Conservation (phyloP, 2,797 vertebrate genomes). For the Hydrolagus colliei region DNA sequence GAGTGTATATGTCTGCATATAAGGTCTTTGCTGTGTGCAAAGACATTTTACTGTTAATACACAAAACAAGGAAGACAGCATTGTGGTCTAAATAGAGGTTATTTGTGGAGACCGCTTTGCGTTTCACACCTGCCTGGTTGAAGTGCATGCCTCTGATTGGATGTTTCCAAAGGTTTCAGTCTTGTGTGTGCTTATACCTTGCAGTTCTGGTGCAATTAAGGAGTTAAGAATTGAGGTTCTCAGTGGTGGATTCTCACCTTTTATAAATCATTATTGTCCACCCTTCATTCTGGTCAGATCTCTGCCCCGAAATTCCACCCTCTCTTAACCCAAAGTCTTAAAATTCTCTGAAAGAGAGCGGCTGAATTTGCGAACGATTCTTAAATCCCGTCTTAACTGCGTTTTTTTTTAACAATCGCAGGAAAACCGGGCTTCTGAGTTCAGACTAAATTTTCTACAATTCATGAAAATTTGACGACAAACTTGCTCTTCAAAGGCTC, state of each 20-base stretch:
- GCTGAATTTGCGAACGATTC: too few relatives aligned
- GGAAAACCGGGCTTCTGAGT: too few relatives aligned
- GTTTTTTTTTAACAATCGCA: too few relatives aligned
- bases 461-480: too few relatives aligned
- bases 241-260: background rate
- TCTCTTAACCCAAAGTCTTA: too few relatives aligned
- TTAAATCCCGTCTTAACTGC: too few relatives aligned
- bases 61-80: background rate
- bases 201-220: background rate
- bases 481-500: too few relatives aligned
- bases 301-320: too few relatives aligned
- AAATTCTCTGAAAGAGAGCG: too few relatives aligned
- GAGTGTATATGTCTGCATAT: too few relatives aligned
- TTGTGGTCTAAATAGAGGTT: background rate
- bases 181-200: background rate
- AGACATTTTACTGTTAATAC: background rate
- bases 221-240: background rate
- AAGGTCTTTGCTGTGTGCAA: background rate
- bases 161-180: background rate
- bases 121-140: background rate
- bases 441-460: too few relatives aligned
- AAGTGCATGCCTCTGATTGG: constrained; percentile 1
- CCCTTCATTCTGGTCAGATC: background rate
- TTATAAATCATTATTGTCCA: background rate
- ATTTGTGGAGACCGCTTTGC: background rate